A percentile compares a stretch with the other conserved stretches of the same genome.
Evolutionary conservation across 2,797 vertebrate species (phyloP).

Genomic region (Acridotheres tristis): DNA sequence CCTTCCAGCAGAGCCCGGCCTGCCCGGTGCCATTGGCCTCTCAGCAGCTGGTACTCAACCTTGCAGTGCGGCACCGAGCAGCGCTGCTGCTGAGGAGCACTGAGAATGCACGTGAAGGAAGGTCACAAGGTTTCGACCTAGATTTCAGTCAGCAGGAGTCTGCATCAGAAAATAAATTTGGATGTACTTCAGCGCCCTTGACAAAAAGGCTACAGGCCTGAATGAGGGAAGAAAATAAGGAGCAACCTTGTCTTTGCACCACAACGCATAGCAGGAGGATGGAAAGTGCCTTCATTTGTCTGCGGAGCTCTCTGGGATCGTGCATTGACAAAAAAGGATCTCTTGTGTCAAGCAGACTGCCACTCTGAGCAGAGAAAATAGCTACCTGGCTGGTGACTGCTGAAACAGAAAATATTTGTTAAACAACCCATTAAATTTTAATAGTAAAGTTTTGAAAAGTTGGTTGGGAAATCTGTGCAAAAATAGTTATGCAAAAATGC

Average conservation of each 20-base stretch:
- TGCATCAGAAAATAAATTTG: conserved; percentile 62
- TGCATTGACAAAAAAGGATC: not conserved
- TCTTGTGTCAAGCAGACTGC: conserved; percentile 10
- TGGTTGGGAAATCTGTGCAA: conserved; percentile 25
- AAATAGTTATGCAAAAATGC: conserved; percentile 20
- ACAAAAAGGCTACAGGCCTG: not conserved
- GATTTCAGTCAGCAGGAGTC: conserved; percentile 57
- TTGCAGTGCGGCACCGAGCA: not conserved
- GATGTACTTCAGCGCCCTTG: conserved; percentile 44
- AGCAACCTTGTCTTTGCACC: not conserved
- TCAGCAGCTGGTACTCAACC: not conserved
- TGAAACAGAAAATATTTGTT: conserved; percentile 59
- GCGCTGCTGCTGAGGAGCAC: not conserved
- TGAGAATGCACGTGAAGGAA: conserved; percentile 10
- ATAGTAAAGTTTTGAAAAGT: conserved; percentile 43
- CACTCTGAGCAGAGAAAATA: conserved; percentile 33
- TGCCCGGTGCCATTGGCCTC: not conserved
- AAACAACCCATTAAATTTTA: conserved; percentile 60
- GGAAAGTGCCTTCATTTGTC: not conserved
- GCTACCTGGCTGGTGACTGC: not conserved
- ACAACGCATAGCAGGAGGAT: not conserved
- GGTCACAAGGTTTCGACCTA: conserved; percentile 67
- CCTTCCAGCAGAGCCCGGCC: too few relatives aligned
- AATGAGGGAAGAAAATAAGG: conserved; percentile 12
- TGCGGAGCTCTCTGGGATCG: not conserved